phyloP scores from a whole-genome alignment of 2,888 invertebrate genomes.

The Elmis aenea region DNA sequence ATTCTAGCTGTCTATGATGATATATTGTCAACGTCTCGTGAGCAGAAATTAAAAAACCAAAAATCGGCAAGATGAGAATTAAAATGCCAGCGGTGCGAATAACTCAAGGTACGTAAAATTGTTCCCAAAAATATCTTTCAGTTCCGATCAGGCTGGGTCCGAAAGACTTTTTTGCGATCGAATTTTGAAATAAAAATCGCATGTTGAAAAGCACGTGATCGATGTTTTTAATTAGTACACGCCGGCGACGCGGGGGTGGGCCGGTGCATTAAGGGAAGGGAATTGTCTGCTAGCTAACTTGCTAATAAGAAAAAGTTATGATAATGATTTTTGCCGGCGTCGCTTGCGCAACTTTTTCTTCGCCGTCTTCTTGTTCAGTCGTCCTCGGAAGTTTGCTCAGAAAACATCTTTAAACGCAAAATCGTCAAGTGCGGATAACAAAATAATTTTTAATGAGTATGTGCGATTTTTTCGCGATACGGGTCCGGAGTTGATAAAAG shows the following conservation, averaged over 20 bases:
- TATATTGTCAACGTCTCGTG: too few species aligned
- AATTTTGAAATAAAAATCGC: slow-evolving; percentile 19
- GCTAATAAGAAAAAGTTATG: slow-evolving; percentile 46
- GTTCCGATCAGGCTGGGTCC: too few species aligned
- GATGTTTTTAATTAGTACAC: slow-evolving; percentile 37
- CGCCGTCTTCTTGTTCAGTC: slow-evolving; percentile 30
- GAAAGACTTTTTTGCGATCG: slow-evolving; percentile 9
- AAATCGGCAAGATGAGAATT: slow-evolving; percentile 83
- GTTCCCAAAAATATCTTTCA: too few species aligned
- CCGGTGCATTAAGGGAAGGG: slow-evolving; percentile 32
- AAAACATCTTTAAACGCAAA: slow-evolving; percentile 19
- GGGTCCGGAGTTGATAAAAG: too few species aligned
- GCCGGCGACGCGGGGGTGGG: slow-evolving; percentile 29
- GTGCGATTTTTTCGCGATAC: too few species aligned
- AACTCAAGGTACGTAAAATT: slow-evolving; percentile 90
- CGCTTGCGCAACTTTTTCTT: slow-evolving; percentile 44
- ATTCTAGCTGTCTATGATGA: too few species aligned
- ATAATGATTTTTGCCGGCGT: slow-evolving; percentile 45
- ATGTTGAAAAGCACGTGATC: slow-evolving; percentile 32
- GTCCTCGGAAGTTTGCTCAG: slow-evolving; percentile 27
- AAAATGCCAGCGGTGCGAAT: slow-evolving; percentile 96
- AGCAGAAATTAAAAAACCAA: too few species aligned
- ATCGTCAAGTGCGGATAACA: slow-evolving; percentile 2
- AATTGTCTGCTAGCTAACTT: slow-evolving; percentile 48
- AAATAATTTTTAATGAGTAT: too few species aligned